Conservation (phyloP, 2,888 invertebrate genomes). For the Drosophila formosana region DNA sequence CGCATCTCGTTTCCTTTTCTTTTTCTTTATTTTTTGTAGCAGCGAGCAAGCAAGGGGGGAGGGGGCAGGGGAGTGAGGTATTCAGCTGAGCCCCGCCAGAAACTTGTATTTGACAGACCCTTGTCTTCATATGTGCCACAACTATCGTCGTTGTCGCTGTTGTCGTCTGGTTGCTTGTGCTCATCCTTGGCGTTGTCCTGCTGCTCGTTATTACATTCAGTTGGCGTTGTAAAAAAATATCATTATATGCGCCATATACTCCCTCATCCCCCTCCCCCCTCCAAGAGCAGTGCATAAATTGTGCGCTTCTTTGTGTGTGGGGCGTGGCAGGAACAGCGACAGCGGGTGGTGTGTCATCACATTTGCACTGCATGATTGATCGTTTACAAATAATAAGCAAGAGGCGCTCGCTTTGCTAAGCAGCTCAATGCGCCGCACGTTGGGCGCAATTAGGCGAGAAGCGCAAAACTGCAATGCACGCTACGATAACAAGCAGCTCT, state of each 20-base stretch:
- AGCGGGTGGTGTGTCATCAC: conserved; percentile 43
- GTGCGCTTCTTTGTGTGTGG: conserved; percentile 27
- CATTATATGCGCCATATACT: conserved; percentile 73
- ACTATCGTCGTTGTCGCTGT: conserved; percentile 58
- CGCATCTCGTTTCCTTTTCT: conserved; percentile 11
- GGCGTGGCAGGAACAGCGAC: conserved; percentile 36
- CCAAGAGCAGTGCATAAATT: conserved; percentile 66
- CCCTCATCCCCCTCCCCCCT: background rate
- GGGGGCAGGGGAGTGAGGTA: background rate
- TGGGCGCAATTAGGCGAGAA: conserved; percentile 14
- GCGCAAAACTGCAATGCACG: conserved; percentile 7
- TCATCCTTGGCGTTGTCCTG: conserved; percentile 52
- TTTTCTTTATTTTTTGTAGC: conserved; percentile 11
- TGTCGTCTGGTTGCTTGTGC: conserved; percentile 43
- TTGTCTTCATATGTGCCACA: conserved; percentile 80
- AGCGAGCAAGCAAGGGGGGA: background rate
- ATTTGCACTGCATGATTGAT: conserved; percentile 76
- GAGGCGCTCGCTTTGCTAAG: conserved; percentile 20
- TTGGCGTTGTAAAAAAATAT: conserved; percentile 68
- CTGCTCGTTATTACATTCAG: conserved; percentile 67
- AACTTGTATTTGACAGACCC: conserved; percentile 81
- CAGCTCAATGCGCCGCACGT: conserved; percentile 42
- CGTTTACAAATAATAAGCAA: conserved; percentile 73
- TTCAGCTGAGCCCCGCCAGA: conserved; percentile 64
- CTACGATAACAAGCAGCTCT: background rate